These are phyloP conservation scores for Ammodytes dubius DNA, from an alignment of 2,113 vertebrate genomes.

Conservation along the genomic window DNA sequence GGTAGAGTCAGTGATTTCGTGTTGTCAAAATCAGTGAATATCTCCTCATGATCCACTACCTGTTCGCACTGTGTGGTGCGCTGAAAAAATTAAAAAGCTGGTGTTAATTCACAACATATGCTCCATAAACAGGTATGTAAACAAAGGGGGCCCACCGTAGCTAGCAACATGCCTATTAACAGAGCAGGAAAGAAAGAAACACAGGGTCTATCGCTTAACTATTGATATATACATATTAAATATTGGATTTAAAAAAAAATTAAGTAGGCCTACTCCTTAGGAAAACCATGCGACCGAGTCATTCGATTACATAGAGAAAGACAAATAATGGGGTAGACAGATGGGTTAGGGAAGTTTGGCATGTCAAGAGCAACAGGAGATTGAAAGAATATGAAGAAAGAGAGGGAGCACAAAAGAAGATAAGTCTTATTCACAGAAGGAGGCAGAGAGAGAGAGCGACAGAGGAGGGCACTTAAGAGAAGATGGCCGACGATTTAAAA, in stretches of 20 bases:
- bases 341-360: slow-evolving; percentile 60
- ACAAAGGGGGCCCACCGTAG: too few species aligned
- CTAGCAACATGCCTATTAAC: too few species aligned
- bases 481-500: slow-evolving; percentile 44
- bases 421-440: slow-evolving; percentile 48
- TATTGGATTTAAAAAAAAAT: neutral
- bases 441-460: neutral
- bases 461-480: slow-evolving; percentile 39
- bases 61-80: too few species aligned
- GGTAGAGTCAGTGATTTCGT: too few species aligned
- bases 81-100: too few species aligned
- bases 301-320: slow-evolving; percentile 23
- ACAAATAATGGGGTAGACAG: slow-evolving; percentile 33
- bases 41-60: too few species aligned
- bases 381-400: slow-evolving; percentile 39
- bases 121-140: too few species aligned
- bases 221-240: too few species aligned
- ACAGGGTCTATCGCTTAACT: too few species aligned
- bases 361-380: slow-evolving; percentile 54
- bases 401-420: slow-evolving; percentile 43
- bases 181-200: too few species aligned
- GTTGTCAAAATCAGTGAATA: too few species aligned
- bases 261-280: neutral
- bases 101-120: too few species aligned
- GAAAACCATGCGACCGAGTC: slow-evolving; percentile 1